phyloP scores from a whole-genome alignment of 2,888 invertebrate species.

The Agonopterix heracliana region DNA sequence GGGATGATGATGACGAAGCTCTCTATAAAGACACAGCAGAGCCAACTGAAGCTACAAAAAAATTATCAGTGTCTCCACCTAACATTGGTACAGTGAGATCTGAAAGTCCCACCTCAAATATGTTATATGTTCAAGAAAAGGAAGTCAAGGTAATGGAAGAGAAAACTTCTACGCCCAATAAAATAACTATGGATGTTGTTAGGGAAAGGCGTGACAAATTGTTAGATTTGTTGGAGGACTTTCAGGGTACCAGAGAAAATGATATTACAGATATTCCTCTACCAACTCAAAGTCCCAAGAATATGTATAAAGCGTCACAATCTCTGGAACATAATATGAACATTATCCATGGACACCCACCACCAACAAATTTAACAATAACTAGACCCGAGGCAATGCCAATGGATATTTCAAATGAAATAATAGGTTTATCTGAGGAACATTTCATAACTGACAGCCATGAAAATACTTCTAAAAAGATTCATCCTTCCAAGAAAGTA shows the following conservation, averaged over 20 bases:
- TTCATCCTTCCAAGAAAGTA: slow-evolving; percentile 49
- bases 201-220: slow-evolving; percentile 45
- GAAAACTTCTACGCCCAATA: slow-evolving; percentile 16
- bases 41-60: slow-evolving; percentile 19
- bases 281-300: slow-evolving; percentile 15
- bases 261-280: slow-evolving; percentile 15
- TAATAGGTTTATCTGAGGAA: slow-evolving; percentile 25
- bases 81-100: slow-evolving; percentile 20
- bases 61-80: slow-evolving; percentile 20
- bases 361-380: slow-evolving; percentile 2
- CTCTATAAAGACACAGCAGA: slow-evolving; percentile 51
- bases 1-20: slow-evolving; percentile 70
- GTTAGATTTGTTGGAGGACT: slow-evolving; percentile 42
- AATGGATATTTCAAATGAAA: slow-evolving; percentile 36
- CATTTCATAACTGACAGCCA: slow-evolving; percentile 9
- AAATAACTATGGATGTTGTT: slow-evolving; percentile 30
- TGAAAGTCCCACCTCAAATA: slow-evolving; percentile 38
- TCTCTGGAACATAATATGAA: background rate
- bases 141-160: slow-evolving; percentile 9
- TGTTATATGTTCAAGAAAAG: slow-evolving; percentile 30
- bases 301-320: slow-evolving; percentile 5
- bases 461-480: slow-evolving; percentile 23
- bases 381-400: slow-evolving; percentile 27
- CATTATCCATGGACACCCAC: slow-evolving; percentile 5
- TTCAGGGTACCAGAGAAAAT: slow-evolving; percentile 29